A percentile compares a stretch with the other conserved stretches of the same genome.
Conservation (phyloP, 2,888 invertebrate genomes). For the Stenichneumon culpator region DNA sequence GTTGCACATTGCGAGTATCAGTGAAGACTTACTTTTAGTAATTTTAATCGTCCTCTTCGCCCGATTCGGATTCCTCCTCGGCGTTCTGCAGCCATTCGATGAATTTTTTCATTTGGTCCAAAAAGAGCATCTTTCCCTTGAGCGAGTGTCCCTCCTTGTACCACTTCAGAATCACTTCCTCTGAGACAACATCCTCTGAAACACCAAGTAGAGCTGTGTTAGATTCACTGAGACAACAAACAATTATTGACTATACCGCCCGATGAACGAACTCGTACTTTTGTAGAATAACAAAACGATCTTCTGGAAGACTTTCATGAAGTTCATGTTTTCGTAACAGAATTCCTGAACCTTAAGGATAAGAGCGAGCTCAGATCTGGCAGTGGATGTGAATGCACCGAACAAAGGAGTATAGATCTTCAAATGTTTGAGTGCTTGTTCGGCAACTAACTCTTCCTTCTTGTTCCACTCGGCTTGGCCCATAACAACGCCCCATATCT, state of each 20-base stretch:
- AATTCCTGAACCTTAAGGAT: slow-evolving; percentile 98
- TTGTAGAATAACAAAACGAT: slow-evolving; percentile 98
- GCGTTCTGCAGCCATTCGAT: slow-evolving; percentile 99
- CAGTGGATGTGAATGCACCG: slow-evolving; percentile 94
- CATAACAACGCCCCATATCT: slow-evolving; percentile 98
- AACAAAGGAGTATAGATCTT: slow-evolving; percentile 95
- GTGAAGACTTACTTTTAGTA: slow-evolving; percentile 53
- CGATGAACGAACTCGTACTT: slow-evolving; percentile 87
- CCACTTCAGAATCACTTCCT: slow-evolving; percentile 98
- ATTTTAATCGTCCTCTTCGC: slow-evolving; percentile 86
- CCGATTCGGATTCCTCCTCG: slow-evolving; percentile 93
- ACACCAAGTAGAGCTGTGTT: slow-evolving; percentile 1
- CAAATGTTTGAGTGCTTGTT: slow-evolving; percentile 96
- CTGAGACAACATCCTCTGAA: slow-evolving; percentile 95
- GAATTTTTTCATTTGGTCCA: slow-evolving; percentile 99
- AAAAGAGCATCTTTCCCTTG: slow-evolving; percentile 99
- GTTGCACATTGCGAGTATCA: slow-evolving; percentile 14
- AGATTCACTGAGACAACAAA: slow-evolving; percentile 23
- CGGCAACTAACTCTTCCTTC: slow-evolving; percentile 98
- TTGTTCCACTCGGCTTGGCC: slow-evolving; percentile 99
- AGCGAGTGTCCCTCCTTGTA: slow-evolving; percentile 96
- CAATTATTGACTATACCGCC: slow-evolving; percentile 7
- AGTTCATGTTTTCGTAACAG: slow-evolving; percentile 99
- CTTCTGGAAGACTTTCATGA: slow-evolving; percentile 99
- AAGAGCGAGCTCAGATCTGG: slow-evolving; percentile 95